phyloP scores from a whole-genome alignment of 2,888 invertebrate species.

The Brachyopa scutellaris region DNA sequence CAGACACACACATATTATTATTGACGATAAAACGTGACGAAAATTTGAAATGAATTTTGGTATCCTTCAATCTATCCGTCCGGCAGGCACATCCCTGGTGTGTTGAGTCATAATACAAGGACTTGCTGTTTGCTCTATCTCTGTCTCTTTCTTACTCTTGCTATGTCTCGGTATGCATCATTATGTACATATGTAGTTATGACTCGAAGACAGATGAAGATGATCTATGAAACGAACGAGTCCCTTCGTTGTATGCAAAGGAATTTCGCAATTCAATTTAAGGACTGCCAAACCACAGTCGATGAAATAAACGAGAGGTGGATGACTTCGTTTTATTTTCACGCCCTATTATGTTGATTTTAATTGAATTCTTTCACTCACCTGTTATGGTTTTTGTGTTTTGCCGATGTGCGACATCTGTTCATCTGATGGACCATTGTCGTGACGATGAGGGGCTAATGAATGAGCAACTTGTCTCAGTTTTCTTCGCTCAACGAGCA shows the following conservation, averaged over 20 bases:
- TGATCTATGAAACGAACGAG: constrained; percentile 16
- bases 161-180: constrained; percentile 4
- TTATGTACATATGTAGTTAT: not conserved
- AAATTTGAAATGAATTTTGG: constrained; percentile 23
- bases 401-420: constrained; percentile 24
- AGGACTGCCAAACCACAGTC: constrained; percentile 11
- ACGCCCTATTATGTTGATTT: constrained; percentile 25
- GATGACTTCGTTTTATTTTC: constrained; percentile 12
- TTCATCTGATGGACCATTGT: too few species aligned
- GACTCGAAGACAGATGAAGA: not conserved
- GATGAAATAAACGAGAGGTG: constrained; percentile 22
- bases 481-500: not conserved
- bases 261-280: constrained; percentile 37
- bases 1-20: constrained; percentile 54
- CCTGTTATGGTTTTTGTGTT: too few species aligned
- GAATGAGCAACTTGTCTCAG: not conserved
- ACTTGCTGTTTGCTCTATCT: not conserved
- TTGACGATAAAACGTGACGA: constrained; percentile 55
- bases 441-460: not conserved
- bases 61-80: not conserved
- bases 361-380: constrained; percentile 45
- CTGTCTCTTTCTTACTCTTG: not conserved
- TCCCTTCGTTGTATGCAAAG: constrained; percentile 40
- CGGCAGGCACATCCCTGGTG: not conserved
- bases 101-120: constrained; percentile 29